These are phyloP conservation scores for Psittacara wagleri DNA, from an alignment of 2,113 vertebrate species.

Conservation along the genomic window DNA sequence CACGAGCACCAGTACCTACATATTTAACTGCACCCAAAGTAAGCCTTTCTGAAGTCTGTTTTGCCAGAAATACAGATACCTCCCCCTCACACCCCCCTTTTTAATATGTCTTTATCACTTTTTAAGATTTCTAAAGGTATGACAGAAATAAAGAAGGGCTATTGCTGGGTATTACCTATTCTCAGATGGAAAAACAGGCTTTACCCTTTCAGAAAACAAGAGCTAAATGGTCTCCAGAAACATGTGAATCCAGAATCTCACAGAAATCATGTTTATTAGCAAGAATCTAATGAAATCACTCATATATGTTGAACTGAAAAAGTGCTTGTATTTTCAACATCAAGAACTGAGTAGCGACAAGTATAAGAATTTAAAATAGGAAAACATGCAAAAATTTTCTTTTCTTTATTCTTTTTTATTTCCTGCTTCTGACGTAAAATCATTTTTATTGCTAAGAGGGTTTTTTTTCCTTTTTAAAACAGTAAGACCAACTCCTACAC, in stretches of 20 bases:
- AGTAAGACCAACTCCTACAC: neutral
- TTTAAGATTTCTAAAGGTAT: neutral
- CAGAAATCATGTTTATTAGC: neutral
- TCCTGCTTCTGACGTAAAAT: neutral
- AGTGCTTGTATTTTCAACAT: neutral
- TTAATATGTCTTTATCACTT: neutral
- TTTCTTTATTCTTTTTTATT: neutral
- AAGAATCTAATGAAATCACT: neutral
- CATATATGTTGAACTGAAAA: neutral
- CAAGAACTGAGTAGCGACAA: neutral
- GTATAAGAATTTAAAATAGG: neutral
- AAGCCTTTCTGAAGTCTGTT: neutral
- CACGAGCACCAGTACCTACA: neutral
- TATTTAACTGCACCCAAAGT: neutral
- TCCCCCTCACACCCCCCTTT: neutral
- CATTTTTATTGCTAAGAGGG: accelerated
- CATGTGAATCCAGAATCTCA: neutral
- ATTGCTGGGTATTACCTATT: neutral
- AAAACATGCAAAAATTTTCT: neutral
- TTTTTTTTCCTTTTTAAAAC: neutral
- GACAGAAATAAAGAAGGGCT: neutral
- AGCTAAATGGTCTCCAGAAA: neutral
- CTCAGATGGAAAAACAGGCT: neutral
- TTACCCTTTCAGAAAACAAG: neutral
- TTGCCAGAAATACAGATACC: neutral